Evolutionary conservation across 2,797 vertebrate genomes (phyloP).

Genomic region (Podarcis siculus): DNA sequence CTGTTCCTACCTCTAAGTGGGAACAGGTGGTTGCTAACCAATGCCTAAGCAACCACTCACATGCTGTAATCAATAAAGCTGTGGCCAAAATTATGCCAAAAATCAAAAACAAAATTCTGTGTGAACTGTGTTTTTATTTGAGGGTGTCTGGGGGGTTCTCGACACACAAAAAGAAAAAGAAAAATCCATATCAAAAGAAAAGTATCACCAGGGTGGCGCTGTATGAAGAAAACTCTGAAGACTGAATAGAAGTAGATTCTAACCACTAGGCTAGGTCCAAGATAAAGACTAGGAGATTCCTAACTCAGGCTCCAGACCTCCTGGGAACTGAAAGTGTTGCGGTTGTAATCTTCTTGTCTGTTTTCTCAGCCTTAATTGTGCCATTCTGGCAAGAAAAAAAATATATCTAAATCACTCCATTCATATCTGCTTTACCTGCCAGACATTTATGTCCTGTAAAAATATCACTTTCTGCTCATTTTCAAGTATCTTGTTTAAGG

Average conservation of each 20-base stretch:
- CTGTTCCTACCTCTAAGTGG: too few species aligned
- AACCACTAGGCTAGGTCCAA: not conserved
- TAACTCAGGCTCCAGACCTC: not conserved
- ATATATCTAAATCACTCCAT: constrained; percentile 20
- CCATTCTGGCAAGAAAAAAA: not conserved
- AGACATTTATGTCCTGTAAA: constrained; percentile 41
- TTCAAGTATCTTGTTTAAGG: constrained; percentile 32
- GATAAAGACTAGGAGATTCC: not conserved
- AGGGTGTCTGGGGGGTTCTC: too few species aligned
- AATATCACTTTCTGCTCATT: constrained; percentile 47
- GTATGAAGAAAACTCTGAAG: not conserved
- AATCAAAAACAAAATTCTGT: too few species aligned
- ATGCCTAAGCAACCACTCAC: too few species aligned
- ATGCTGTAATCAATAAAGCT: too few species aligned
- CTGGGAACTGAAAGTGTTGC: constrained; percentile 1
- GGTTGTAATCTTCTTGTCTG: not conserved
- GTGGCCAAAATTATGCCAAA: too few species aligned
- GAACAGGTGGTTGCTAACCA: too few species aligned
- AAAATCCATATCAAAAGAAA: not conserved
- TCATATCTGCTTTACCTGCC: constrained; percentile 1
- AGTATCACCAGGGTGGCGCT: not conserved
- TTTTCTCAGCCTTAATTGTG: constrained; percentile 23
- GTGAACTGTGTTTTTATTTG: too few species aligned
- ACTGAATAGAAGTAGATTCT: too few species aligned
- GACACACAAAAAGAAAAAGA: not conserved